A percentile compares a stretch with the other conserved stretches of the same genome.
phyloP scores from a whole-genome alignment of 1,140 invertebrate species.

The Drosophila kikkawai region DNA sequence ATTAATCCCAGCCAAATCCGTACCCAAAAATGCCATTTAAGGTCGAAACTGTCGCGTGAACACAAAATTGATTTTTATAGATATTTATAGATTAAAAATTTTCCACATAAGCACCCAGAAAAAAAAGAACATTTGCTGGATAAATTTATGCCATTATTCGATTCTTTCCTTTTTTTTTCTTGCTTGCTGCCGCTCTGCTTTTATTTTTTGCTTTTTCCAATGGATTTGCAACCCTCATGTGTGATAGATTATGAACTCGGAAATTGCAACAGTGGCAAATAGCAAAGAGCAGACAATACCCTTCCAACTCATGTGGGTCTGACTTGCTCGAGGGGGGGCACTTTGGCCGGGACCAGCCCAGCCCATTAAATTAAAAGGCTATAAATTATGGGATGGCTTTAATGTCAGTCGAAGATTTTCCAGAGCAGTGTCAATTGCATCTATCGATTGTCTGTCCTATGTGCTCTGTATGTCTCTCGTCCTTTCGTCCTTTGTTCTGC shows the following conservation, averaged over 20 bases:
- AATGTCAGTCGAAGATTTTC: conserved; percentile 77
- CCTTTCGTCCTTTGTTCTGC: conserved; percentile 26
- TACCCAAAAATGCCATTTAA: conserved; percentile 63
- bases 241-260: conserved; percentile 77
- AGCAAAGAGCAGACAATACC: conserved; percentile 44
- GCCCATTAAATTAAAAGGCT: conserved; percentile 84
- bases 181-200: conserved; percentile 19
- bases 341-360: conserved; percentile 58
- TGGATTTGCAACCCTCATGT: conserved; percentile 70
- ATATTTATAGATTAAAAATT: conserved; percentile 83
- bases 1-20: conserved; percentile 64
- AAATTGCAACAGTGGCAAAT: conserved; percentile 68
- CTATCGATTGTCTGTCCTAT: conserved; percentile 56
- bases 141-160: conserved; percentile 70
- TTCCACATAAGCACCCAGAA: conserved; percentile 75
- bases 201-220: conserved; percentile 36
- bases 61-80: conserved; percentile 83
- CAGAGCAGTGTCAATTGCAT: conserved; percentile 73
- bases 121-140: conserved; percentile 65
- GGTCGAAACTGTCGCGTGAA: conserved; percentile 73
- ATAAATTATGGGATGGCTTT: conserved; percentile 76
- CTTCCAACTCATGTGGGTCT: conserved; percentile 62
- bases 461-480: neutral
- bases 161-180: conserved; percentile 10
- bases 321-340: conserved; percentile 62